These are phyloP conservation scores for Sarcophaga carnaria DNA, from an alignment of 2,888 invertebrate genomes.

Conservation along the genomic window DNA sequence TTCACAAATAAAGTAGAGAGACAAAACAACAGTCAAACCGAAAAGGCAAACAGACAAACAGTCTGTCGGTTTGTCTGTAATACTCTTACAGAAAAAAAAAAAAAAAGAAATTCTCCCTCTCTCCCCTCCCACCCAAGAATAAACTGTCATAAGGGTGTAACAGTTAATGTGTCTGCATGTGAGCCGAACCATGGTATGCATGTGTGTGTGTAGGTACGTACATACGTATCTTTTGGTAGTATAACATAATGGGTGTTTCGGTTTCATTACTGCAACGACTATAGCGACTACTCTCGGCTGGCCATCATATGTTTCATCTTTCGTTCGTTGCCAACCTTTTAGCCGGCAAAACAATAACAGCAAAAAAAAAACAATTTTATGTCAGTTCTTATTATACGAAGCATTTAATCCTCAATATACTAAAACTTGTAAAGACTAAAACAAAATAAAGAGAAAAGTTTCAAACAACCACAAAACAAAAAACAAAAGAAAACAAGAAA, in stretches of 20 bases:
- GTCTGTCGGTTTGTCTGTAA: neutral
- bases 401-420: conserved; percentile 46
- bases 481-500: conserved; percentile 35
- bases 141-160: conserved; percentile 39
- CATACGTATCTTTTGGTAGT: neutral
- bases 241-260: conserved; percentile 6
- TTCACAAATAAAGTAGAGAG: neutral
- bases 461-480: conserved; percentile 27
- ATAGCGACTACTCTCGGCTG: neutral
- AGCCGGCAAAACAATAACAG: conserved; percentile 40
- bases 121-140: neutral
- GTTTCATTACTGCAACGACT: conserved; percentile 17
- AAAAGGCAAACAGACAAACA: neutral
- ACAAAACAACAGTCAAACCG: neutral
- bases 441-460: conserved; percentile 37
- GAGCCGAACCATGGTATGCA: neutral
- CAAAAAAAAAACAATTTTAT: neutral
- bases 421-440: conserved; percentile 28
- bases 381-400: conserved; percentile 41
- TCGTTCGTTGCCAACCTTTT: conserved; percentile 2
- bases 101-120: neutral
- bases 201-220: neutral
- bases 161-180: conserved; percentile 7
- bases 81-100: neutral
- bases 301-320: conserved; percentile 42